phyloP scores from a whole-genome alignment of 2,797 vertebrate species.

The Oreortyx pictus region DNA sequence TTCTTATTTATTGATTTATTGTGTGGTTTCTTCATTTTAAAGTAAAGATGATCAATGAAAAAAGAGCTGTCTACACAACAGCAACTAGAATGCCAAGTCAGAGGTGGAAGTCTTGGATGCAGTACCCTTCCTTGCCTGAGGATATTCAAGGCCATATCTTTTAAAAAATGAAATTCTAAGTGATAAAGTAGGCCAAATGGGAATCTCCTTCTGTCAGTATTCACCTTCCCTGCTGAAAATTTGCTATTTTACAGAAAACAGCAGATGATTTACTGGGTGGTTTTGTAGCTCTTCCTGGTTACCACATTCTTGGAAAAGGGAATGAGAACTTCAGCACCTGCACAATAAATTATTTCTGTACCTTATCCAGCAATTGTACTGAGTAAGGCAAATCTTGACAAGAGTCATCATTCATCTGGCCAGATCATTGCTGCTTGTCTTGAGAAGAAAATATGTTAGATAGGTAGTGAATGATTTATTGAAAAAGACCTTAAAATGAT shows the following conservation, averaged over 20 bases:
- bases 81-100: neutral
- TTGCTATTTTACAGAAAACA: neutral
- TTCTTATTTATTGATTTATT: neutral
- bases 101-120: neutral
- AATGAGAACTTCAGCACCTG: neutral
- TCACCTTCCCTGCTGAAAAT: neutral
- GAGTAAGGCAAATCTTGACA: neutral
- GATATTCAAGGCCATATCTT: neutral
- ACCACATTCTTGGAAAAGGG: neutral
- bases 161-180: neutral
- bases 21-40: neutral
- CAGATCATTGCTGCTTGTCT: neutral
- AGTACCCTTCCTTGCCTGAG: neutral
- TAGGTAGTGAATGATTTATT: neutral
- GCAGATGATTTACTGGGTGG: neutral
- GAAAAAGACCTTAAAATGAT: neutral
- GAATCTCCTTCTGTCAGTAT: neutral
- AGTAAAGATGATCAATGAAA: neutral
- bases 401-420: neutral
- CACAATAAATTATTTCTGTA: neutral
- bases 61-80: neutral
- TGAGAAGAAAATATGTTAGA: slow-evolving; percentile 2
- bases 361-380: neutral
- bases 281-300: neutral
- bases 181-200: neutral